Evolutionary conservation across 1,140 invertebrate species (phyloP), one percentile per base, ranked within the genome.

Genomic region (Matsumurasca onukii): DNA sequence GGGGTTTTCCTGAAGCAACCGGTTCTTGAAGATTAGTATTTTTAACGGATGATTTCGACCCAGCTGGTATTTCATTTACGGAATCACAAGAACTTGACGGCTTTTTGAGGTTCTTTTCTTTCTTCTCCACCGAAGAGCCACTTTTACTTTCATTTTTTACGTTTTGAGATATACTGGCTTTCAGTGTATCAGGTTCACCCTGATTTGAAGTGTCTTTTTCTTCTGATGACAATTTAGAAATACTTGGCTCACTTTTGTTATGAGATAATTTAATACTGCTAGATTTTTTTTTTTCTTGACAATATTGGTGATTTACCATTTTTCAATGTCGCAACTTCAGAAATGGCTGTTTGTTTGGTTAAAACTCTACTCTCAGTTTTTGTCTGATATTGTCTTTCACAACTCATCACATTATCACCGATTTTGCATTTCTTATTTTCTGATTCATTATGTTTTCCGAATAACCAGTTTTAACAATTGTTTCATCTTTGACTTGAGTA

Each of bases 11-110:
- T 15, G 31, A 13, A 25, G n/a, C 48, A 13, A 22, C 2, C 13
- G 62, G 25, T 1, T 65, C 62, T 25, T 65, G 45, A 22, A 17
- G 34, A 48, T 65, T 65, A 5, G 34, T 45, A 24, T 5, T 25
- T 48, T 65, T 65, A 5, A 29, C 2, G 5, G n/a, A 9, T 29
- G 3, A 2, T 29, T 59, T 59, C 2, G 55, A 59, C 22, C 24
- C 12, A 5, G 55, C 25, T 27, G 55, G 3, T 51, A 17, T 27
- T 27, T 59, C 55, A 59, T 25, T 59, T 29, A 3, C 15, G 9
- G 25, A 12, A 27, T 59, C 55, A 27, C 3, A 3, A 59, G 25
- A 2, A 22, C 24, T 59, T 25, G 15, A 20, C n/a, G 22, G 3
- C 15, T 29, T 27, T 25, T 59, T n/a, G n/a, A n/a, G n/a, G n/a